Conservation (phyloP, 1,140 invertebrate genomes). For the Papilio dardanus region DNA sequence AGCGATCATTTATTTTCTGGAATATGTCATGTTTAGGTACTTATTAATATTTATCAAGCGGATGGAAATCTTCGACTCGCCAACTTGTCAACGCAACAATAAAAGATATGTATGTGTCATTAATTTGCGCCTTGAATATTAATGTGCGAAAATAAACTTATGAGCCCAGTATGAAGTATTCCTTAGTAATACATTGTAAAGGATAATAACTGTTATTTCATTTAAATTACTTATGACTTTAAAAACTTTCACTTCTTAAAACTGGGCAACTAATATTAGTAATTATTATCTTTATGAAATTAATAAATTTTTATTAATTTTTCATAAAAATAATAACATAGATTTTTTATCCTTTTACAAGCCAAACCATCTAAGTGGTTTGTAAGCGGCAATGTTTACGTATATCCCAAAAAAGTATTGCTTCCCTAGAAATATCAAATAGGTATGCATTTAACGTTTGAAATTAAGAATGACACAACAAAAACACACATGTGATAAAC, state of each 20-base stretch:
- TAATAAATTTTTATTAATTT: no score
- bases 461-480: not conserved
- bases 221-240: not conserved
- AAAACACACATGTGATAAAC: not conserved
- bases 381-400: no score
- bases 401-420: no score
- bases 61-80: not conserved
- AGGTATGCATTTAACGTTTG: not conserved
- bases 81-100: not conserved
- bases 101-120: not conserved
- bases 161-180: not conserved
- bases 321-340: no score
- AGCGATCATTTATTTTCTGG: no score
- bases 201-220: not conserved
- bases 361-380: no score
- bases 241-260: not conserved
- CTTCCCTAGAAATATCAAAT: not conserved
- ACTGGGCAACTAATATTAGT: no score
- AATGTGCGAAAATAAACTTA: constrained; percentile 6
- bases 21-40: no score
- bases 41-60: not conserved
- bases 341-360: no score
- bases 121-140: not conserved
- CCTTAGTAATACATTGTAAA: not conserved
- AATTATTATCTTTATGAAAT: no score